Evolutionary conservation across 2,888 invertebrate genomes (phyloP).

Genomic region (Cepaea hortensis): DNA sequence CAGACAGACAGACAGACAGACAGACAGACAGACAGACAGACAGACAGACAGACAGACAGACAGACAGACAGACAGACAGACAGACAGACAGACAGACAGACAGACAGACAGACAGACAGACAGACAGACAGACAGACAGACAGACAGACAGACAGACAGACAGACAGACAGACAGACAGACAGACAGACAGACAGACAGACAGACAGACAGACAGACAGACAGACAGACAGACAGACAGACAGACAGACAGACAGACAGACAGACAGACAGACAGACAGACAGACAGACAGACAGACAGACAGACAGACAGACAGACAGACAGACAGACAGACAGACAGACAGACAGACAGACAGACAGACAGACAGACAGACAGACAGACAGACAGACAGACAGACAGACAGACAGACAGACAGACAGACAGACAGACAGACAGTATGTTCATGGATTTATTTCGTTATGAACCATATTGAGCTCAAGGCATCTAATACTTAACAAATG

Average conservation of each 20-base stretch:
- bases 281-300: conserved; percentile 9
- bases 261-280: background rate
- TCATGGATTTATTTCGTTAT: no score
- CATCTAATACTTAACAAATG: no score
- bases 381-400: no score
- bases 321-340: no score
- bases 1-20: background rate
- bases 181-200: conserved; percentile 13
- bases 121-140: background rate
- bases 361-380: no score
- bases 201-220: conserved; percentile 23
- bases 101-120: no score
- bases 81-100: no score
- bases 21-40: background rate
- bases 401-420: no score
- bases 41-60: background rate
- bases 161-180: conserved; percentile 7
- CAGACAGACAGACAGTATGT: no score
- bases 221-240: conserved; percentile 18
- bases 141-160: conserved; percentile 7
- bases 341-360: no score
- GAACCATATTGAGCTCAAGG: no score
- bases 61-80: background rate
- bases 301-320: background rate
- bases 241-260: background rate